Evolutionary conservation across 1,140 invertebrate genomes (phyloP).

Genomic region (Bombus sylvicola): DNA sequence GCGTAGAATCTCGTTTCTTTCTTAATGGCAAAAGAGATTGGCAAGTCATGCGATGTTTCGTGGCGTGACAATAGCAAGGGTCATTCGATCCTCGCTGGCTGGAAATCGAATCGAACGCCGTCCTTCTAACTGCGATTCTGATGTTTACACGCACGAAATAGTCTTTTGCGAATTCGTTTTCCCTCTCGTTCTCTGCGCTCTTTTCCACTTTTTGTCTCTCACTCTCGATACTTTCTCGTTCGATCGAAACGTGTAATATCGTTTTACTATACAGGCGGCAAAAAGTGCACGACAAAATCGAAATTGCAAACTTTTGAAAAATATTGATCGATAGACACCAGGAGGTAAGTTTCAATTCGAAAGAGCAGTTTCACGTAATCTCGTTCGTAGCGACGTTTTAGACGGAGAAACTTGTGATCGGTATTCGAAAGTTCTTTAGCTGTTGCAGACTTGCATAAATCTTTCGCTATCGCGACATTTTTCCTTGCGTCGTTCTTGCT

Average conservation of each 20-base stretch:
- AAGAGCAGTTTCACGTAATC: constrained; percentile 44
- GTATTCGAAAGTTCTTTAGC: constrained; percentile 61
- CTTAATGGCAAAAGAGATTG: too few relatives aligned
- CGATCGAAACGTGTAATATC: not conserved
- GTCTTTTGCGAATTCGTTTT: not conserved
- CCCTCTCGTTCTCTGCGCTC: not conserved
- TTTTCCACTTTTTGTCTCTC: not conserved
- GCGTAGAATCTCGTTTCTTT: not conserved
- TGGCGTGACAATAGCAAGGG: too few relatives aligned
- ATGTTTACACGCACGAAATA: too few relatives aligned
- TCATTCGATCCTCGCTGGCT: too few relatives aligned
- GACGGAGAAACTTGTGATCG: constrained; percentile 50
- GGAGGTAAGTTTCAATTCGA: constrained; percentile 24
- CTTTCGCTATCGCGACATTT: constrained; percentile 62
- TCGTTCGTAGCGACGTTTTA: constrained; percentile 14
- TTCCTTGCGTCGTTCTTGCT: constrained; percentile 15
- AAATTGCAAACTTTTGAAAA: not conserved
- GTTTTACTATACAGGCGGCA: too few relatives aligned
- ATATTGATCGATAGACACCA: not conserved
- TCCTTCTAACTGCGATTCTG: too few relatives aligned
- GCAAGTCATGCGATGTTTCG: too few relatives aligned
- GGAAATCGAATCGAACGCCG: too few relatives aligned
- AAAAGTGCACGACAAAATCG: not conserved
- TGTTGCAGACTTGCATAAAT: constrained; percentile 57
- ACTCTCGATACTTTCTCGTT: not conserved